Percentiles rank a stretch among this genome's conserved stretches.
Conservation (phyloP, 2,113 vertebrate genomes). For the Stegastes partitus region DNA sequence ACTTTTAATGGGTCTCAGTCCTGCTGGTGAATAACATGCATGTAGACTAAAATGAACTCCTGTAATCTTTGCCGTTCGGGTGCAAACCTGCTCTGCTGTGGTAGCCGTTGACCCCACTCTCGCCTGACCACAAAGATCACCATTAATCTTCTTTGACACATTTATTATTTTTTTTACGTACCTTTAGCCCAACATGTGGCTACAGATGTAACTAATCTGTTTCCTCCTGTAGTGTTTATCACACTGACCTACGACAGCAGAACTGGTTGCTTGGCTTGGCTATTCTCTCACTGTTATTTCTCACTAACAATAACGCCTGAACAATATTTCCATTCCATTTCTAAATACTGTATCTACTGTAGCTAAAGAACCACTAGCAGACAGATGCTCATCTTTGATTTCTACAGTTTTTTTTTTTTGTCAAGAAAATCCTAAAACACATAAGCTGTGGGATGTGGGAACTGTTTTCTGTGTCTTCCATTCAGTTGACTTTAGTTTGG, state of each 20-base stretch:
- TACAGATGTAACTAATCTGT: slow-evolving; percentile 48
- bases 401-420: background rate
- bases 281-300: slow-evolving; percentile 15
- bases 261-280: slow-evolving; percentile 9
- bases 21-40: slow-evolving; percentile 68
- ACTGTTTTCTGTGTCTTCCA: slow-evolving; percentile 3
- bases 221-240: slow-evolving; percentile 19
- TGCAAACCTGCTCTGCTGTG: background rate
- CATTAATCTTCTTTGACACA: background rate
- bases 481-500: slow-evolving; percentile 28
- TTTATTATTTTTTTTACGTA: background rate
- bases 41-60: slow-evolving; percentile 53
- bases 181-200: slow-evolving; percentile 1
- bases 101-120: slow-evolving; percentile 24
- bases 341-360: background rate
- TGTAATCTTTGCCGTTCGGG: slow-evolving; percentile 9
- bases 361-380: background rate
- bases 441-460: background rate
- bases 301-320: slow-evolving; percentile 55
- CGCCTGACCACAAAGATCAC: background rate
- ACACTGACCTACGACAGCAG: slow-evolving; percentile 33
- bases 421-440: slow-evolving; percentile 4
- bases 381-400: background rate
- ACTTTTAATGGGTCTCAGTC: slow-evolving; percentile 18
- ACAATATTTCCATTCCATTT: background rate